Conservation (phyloP, 2,797 vertebrate genomes). For the Rhinella marina region DNA sequence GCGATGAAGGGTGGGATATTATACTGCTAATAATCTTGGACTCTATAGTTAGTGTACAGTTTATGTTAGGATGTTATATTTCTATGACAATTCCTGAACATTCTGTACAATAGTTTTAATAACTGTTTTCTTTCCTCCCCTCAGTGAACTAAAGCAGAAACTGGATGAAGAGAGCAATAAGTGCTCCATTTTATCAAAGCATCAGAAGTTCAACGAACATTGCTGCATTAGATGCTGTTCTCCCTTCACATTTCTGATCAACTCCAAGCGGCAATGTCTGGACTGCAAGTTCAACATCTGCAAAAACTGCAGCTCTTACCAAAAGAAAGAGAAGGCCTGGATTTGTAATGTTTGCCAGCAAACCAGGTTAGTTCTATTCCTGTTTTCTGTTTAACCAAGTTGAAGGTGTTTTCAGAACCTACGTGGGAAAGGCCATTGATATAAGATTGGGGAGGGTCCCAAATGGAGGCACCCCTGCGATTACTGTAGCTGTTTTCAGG, state of each 20-base stretch:
- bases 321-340: constrained; percentile 87
- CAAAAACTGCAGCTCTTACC: constrained; percentile 91
- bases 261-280: constrained; percentile 87
- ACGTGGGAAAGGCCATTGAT: too few relatives aligned
- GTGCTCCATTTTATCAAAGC: constrained; percentile 91
- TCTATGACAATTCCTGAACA: neutral
- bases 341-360: constrained; percentile 92
- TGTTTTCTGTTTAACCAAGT: neutral
- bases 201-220: constrained; percentile 91
- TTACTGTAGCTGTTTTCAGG: too few relatives aligned
- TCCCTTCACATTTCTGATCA: constrained; percentile 94
- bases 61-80: neutral
- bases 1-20: neutral
- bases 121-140: constrained; percentile 33
- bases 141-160: constrained; percentile 94
- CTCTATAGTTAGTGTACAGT: neutral
- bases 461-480: too few relatives aligned
- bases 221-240: constrained; percentile 97
- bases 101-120: neutral
- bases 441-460: too few relatives aligned
- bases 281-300: constrained; percentile 95
- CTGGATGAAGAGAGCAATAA: constrained; percentile 92
- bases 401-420: too few relatives aligned
- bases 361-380: constrained; percentile 78
- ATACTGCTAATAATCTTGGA: neutral